Base-by-base conservation (phyloP, 2,888 invertebrate species). In the Melikaiella ostensackeni region DNA sequence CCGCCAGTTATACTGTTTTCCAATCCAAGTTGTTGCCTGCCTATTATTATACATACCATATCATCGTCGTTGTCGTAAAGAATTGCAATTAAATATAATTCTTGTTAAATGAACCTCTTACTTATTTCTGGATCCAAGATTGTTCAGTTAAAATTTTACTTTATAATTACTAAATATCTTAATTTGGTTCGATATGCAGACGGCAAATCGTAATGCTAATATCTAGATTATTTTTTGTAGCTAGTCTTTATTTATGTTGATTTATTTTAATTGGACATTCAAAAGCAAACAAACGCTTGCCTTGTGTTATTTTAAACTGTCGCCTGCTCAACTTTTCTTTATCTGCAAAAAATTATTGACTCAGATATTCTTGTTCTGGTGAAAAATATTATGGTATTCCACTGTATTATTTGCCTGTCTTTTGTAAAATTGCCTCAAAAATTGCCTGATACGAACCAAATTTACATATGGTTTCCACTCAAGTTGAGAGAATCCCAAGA, bases 11-110 rank as follows among this genome's bases (percentile, higher is more conserved):
- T 79, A 80, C 79, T 82, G 81, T 82, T 81, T 82, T 79, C 81
- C 50, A 80, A 82, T 82, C 81, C 79, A 81, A 82, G 79, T 82
- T 82, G 82, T 82, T 82, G 82, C 82, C 81, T 80, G 81, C 80
- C 77, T 82, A 82, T 82, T 79, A 82, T 78, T 80, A 79, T 88
- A 88, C 85, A 86, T 86, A 87, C 84, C 88, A 88, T 88, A 88
- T 88, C 88, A 88, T 88, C 83, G 86, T 86, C 86, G 86, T 86
- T 82, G 82, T 82, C 82, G 80, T 81, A 82, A 70, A 70, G 46
- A 70, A 70, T 70, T 55, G 70, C 70, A 70, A 70, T 70, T 70
- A 84, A 84, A 84, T 84, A 84, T 84, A 83, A 79, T 80, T 84
- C 84, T 84, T 84, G 84, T 84, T 84, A 84, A 70, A 70, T 42